phyloP scores from a whole-genome alignment of 2,113 vertebrate species.

The Tragelaphus scriptus region DNA sequence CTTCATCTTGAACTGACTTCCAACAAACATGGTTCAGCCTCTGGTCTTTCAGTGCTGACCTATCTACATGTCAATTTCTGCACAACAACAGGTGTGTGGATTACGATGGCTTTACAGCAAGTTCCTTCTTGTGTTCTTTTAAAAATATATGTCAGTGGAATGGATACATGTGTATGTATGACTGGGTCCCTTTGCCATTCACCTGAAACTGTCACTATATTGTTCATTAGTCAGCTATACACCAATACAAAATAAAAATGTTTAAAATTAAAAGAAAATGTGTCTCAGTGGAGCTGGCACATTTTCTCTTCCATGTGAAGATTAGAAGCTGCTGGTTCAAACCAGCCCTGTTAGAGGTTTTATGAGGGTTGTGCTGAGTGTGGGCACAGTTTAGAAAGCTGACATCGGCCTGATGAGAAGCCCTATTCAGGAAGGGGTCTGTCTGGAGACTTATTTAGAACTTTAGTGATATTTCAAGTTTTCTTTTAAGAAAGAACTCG shows the following conservation, averaged over 20 bases:
- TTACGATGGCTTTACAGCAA: rapidly evolving
- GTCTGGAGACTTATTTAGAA: neutral
- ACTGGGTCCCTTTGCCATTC: neutral
- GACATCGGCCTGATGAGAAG: rapidly evolving
- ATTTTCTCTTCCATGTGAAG: rapidly evolving
- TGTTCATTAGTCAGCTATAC: neutral
- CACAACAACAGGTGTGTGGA: rapidly evolving
- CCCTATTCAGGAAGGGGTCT: neutral
- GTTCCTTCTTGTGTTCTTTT: neutral
- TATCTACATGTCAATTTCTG: rapidly evolving
- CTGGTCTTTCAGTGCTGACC: neutral
- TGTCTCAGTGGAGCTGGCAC: rapidly evolving
- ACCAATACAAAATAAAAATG: neutral
- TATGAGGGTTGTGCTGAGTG: rapidly evolving
- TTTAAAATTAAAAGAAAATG: neutral
- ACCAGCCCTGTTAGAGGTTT: rapidly evolving
- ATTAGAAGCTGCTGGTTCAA: no score
- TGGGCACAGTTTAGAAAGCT: neutral
- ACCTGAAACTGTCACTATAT: neutral
- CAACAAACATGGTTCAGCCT: neutral
- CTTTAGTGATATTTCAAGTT: neutral
- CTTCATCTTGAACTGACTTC: neutral
- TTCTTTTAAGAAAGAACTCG: neutral
- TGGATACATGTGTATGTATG: neutral
- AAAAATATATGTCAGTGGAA: neutral